Evolutionary conservation across 2,888 invertebrate species (phyloP).

Genomic region (Dione vanillae): DNA sequence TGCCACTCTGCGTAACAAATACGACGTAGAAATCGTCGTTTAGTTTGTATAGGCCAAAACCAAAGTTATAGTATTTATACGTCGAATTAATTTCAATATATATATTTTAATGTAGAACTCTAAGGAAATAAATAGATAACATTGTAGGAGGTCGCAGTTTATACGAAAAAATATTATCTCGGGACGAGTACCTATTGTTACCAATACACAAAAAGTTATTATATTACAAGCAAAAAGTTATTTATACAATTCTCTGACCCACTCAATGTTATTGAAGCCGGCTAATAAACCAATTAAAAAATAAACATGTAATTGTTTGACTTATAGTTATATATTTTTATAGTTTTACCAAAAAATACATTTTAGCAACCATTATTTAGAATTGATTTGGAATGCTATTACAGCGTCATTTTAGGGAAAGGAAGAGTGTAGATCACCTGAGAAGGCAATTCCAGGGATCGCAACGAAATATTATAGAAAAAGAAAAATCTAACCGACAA

Average conservation of each 20-base stretch:
- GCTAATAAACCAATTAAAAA: slow-evolving; percentile 14
- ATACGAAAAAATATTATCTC: not conserved
- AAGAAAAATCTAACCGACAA: too few relatives aligned
- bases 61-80: not conserved
- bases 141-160: not conserved
- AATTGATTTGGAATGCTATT: too few relatives aligned
- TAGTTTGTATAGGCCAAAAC: too few relatives aligned
- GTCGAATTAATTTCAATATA: not conserved
- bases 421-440: too few relatives aligned
- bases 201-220: too few relatives aligned
- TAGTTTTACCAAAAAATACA: not conserved
- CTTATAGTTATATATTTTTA: not conserved
- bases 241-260: slow-evolving; percentile 9
- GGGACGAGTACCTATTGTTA: too few relatives aligned
- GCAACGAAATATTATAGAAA: too few relatives aligned
- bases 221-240: slow-evolving; percentile 13
- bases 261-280: slow-evolving; percentile 3
- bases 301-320: slow-evolving; percentile 9
- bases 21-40: too few relatives aligned
- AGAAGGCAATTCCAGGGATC: too few relatives aligned
- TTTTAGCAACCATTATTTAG: too few relatives aligned
- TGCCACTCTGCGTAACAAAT: too few relatives aligned
- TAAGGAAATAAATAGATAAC: not conserved
- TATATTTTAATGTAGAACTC: not conserved
- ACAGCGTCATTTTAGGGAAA: too few relatives aligned